Evolutionary conservation across 2,888 invertebrate genomes (phyloP).

Genomic region (Melanchra persicariae): DNA sequence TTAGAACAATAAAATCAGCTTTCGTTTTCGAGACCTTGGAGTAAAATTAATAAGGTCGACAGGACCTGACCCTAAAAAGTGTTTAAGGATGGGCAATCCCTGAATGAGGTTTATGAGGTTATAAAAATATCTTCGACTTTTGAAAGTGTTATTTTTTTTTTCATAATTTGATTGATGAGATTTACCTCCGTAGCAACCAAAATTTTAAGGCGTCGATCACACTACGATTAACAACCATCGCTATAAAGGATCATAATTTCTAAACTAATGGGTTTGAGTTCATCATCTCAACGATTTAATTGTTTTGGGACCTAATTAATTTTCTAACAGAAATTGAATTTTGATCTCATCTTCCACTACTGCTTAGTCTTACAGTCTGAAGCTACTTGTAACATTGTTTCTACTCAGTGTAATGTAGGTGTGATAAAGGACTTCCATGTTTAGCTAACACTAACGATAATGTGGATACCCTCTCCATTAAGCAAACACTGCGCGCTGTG

Average conservation of each 20-base stretch:
- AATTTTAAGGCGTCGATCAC: neutral
- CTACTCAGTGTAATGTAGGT: neutral
- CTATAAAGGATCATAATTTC: neutral
- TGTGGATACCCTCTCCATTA: conserved; percentile 16
- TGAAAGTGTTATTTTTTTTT: neutral
- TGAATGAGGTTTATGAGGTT: neutral
- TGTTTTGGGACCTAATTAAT: conserved; percentile 4
- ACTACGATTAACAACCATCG: neutral
- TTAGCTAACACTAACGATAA: conserved; percentile 36
- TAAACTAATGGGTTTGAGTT: conserved; percentile 4
- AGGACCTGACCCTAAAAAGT: neutral
- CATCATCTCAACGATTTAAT: conserved; percentile 22
- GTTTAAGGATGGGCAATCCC: neutral
- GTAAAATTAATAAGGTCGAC: conserved; percentile 1
- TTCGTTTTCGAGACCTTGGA: neutral
- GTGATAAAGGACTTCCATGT: conserved; percentile 22
- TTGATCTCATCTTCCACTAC: neutral
- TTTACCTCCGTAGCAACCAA: no score
- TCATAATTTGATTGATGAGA: no score
- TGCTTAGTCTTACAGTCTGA: neutral
- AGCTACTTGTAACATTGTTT: neutral
- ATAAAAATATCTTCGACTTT: no score
- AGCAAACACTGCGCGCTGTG: conserved; percentile 47
- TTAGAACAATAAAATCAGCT: conserved; percentile 62
- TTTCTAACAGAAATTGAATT: conserved; percentile 5